A percentile compares a stretch with the other conserved stretches of the same genome.
Conservation (phyloP, 1,140 invertebrate species). For the Doryteuthis pealeii region DNA sequence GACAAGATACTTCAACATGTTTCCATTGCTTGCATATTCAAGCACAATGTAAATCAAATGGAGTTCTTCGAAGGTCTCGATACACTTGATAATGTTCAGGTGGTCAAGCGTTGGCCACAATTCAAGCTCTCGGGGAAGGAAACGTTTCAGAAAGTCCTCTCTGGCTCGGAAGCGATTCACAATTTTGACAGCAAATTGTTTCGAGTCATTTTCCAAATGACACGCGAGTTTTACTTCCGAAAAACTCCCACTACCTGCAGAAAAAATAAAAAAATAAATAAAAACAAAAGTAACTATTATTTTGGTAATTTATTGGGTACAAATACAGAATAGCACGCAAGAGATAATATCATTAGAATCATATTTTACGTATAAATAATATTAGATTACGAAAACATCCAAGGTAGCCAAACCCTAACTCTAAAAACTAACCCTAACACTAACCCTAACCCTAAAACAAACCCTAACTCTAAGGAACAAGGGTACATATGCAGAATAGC, state of each 20-base stretch:
- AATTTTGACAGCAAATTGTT: slow-evolving; percentile 79
- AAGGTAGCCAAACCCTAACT: no score
- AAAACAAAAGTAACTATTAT: no score
- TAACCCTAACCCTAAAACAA: no score
- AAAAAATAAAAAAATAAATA: background rate
- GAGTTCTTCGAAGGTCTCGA: slow-evolving; percentile 20
- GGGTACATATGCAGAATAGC: no score
- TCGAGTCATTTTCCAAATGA: slow-evolving; percentile 53
- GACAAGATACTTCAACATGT: background rate
- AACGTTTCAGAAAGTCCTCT: slow-evolving; percentile 77
- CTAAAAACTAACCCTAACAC: no score
- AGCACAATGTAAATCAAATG: background rate
- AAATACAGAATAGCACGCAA: no score
- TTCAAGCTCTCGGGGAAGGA: slow-evolving; percentile 84
- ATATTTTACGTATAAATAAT: no score
- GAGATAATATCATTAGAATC: no score
- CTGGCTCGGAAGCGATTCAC: slow-evolving; percentile 72
- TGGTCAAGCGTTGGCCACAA: slow-evolving; percentile 84
- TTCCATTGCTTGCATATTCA: background rate
- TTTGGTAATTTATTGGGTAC: no score
- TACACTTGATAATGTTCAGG: slow-evolving; percentile 71
- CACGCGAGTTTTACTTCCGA: slow-evolving; percentile 37
- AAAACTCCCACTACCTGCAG: slow-evolving; percentile 27
- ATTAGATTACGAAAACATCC: no score
- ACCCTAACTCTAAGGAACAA: no score